These are phyloP conservation scores for Lamprologus callipterus DNA, from an alignment of 2,113 vertebrate species.

Conservation along the genomic window DNA sequence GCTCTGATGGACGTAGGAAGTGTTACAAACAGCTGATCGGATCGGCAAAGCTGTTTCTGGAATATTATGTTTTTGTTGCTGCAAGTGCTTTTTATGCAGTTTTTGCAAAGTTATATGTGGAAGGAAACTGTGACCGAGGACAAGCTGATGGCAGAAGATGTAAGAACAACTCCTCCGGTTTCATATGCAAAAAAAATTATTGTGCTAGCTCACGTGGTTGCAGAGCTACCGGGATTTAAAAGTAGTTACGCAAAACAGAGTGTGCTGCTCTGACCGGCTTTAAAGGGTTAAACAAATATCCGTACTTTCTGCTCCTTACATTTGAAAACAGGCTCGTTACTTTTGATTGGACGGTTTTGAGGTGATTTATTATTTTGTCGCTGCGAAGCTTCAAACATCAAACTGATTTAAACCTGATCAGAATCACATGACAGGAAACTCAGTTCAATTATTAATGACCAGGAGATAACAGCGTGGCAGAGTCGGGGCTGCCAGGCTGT, in stretches of 20 bases:
- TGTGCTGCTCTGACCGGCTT: rapidly evolving
- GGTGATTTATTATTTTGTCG: not conserved
- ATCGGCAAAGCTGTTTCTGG: rapidly evolving
- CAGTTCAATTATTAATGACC: not conserved
- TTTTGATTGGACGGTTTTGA: not conserved
- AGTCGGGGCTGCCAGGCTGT: not conserved
- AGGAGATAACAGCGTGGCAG: not conserved
- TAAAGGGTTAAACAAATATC: not conserved
- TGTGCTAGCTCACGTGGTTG: rapidly evolving
- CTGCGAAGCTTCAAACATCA: not conserved
- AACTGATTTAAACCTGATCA: not conserved
- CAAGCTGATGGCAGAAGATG: too few relatives aligned
- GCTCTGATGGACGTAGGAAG: rapidly evolving
- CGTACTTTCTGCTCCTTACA: not conserved
- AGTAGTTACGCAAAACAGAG: rapidly evolving
- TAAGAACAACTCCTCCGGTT: too few relatives aligned
- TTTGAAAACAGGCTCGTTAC: not conserved
- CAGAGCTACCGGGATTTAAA: rapidly evolving
- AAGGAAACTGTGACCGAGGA: too few relatives aligned
- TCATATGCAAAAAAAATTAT: rapidly evolving
- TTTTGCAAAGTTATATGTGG: rapidly evolving
- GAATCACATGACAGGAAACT: not conserved
- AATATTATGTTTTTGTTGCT: too few relatives aligned
- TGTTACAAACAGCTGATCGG: rapidly evolving
- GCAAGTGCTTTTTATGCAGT: too few relatives aligned